Evolutionary conservation across 2,797 vertebrate genomes (phyloP), one percentile per base, ranked within the genome.

Genomic region (Paguma larvata): DNA sequence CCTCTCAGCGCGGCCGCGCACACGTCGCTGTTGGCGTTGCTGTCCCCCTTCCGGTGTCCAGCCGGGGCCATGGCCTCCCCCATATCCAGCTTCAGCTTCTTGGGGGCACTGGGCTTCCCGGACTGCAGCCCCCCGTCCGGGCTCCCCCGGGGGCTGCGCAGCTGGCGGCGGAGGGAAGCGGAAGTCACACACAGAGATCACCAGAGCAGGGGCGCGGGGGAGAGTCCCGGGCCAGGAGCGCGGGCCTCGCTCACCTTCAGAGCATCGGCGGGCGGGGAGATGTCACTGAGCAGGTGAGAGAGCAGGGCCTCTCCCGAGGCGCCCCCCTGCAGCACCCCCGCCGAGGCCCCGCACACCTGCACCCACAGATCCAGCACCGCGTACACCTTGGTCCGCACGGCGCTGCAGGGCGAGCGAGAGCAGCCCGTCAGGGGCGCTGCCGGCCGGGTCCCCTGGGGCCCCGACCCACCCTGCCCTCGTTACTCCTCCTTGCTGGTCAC

Each of bases 311-410:
- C 99, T 0, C 98, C 98, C 30, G 99, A 99, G 30, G 98, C 98
- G 0, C 99, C 97, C 73, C 99, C 99, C 96, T 99, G 99, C 21
- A 99, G 99, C 77, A 99, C 56, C 3, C 98, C 98, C 0, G 99
- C 98, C 0, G 99, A 99, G 1, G 99, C 98, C 30, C 99, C 99
- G 0, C 98, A 99, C 27, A 99, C 99, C 95, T 99, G 98, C 25
- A 99, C 98, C 99, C 99, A 99, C 63, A 99, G 97, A 75, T 99
- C 99, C 88, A 99, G 90, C 19, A 99, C 98, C 12, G 95, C 98
- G 68, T 99, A 99, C 15, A 99, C 99, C 0, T 99, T 98, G 4
- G 99, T 99, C n/a, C 99, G 98, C 75, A 99, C 98, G 0, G 99
- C 98, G 95, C 99, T 99, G 80, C 63, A 23, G 12, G 30, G 16